Evolutionary conservation across 2,113 vertebrate species (phyloP).

Genomic region (Sterna hirundo): DNA sequence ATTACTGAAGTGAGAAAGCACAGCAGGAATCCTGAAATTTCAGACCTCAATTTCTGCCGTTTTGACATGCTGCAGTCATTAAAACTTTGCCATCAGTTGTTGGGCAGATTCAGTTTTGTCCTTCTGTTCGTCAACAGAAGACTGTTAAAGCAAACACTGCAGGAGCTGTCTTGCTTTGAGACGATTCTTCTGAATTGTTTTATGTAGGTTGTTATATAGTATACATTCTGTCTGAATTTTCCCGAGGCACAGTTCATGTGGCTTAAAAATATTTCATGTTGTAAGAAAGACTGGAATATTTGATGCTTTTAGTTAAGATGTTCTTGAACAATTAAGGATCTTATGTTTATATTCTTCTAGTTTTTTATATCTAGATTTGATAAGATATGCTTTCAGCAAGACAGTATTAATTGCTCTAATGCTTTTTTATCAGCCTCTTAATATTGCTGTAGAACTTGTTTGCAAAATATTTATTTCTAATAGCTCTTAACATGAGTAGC

Average conservation of each 20-base stretch:
- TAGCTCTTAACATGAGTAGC: not conserved
- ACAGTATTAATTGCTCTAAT: not conserved
- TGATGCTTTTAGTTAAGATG: not conserved
- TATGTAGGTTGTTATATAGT: not conserved
- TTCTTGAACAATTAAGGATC: not conserved
- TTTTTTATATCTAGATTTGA: not conserved
- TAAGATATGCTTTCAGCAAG: not conserved
- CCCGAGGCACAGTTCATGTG: rapidly evolving
- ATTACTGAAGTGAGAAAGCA: not conserved
- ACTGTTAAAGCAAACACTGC: not conserved
- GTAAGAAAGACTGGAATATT: not conserved
- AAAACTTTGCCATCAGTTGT: not conserved
- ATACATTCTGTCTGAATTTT: not conserved
- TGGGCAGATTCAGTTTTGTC: not conserved
- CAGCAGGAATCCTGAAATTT: not conserved
- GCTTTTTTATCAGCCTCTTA: not conserved
- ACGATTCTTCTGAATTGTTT: not conserved
- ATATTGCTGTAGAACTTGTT: not conserved
- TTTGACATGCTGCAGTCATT: not conserved
- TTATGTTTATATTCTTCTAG: not conserved
- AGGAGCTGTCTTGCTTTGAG: not conserved
- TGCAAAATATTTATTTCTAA: not conserved
- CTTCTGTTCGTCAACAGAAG: not conserved
- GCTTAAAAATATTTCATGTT: not conserved
- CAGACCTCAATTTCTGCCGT: not conserved